Conservation (phyloP, 2,888 invertebrate species). For the Athripsodes cinereus region DNA sequence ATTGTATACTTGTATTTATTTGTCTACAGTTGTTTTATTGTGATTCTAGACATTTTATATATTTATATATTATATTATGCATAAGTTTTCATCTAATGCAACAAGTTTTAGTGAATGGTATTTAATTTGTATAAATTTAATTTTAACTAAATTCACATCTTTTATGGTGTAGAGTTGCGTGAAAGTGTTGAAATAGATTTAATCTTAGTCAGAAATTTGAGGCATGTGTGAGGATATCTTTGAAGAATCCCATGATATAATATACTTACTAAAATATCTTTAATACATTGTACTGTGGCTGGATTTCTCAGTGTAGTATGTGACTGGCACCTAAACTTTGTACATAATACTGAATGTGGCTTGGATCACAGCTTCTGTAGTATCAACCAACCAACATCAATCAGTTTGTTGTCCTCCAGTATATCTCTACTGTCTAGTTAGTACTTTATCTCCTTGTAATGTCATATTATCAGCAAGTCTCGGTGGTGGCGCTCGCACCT, state of each 20-base stretch:
- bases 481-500: constrained; percentile 25
- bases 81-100: neutral
- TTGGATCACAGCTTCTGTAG: constrained; percentile 29
- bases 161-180: constrained; percentile 2
- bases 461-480: too few species aligned
- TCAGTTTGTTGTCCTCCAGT: constrained; percentile 24
- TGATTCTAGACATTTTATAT: neutral
- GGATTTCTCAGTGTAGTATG: constrained; percentile 27
- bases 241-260: constrained; percentile 17
- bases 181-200: constrained; percentile 13
- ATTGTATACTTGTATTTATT: neutral
- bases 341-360: constrained; percentile 28
- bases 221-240: constrained; percentile 18
- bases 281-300: constrained; percentile 27
- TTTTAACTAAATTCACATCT: neutral
- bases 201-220: constrained; percentile 6
- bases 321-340: constrained; percentile 27
- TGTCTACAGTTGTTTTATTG: neutral
- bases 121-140: constrained; percentile 1
- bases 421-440: constrained; percentile 21
- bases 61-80: neutral
- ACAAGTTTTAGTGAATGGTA: neutral
- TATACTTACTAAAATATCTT: constrained; percentile 24
- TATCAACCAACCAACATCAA: constrained; percentile 18
- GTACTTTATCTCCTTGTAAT: constrained; percentile 1